phyloP scores from a whole-genome alignment of 1,140 invertebrate species.

The Heliconius melpomene region DNA sequence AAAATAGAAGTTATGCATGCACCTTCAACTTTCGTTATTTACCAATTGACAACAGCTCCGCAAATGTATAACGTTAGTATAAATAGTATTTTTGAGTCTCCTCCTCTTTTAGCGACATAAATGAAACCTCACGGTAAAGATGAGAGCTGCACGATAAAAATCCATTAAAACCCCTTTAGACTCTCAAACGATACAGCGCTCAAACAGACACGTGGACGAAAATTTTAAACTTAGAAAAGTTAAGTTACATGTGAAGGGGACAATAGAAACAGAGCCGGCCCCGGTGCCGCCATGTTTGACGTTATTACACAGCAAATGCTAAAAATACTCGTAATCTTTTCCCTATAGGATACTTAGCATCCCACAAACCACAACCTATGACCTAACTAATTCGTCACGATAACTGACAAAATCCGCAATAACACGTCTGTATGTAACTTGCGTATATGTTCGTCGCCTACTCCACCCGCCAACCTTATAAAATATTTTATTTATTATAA shows the following conservation, averaged over 20 bases:
- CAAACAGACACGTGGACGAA: not conserved
- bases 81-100: not conserved
- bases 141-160: not conserved
- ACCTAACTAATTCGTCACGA: slow-evolving; percentile 3
- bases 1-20: not conserved
- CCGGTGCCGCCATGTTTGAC: not conserved
- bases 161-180: slow-evolving; percentile 9
- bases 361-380: slow-evolving; percentile 3
- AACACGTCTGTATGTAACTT: not conserved
- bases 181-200: slow-evolving; percentile 1
- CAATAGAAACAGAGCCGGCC: slow-evolving; percentile 2
- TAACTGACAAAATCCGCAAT: slow-evolving; percentile 4
- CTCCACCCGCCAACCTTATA: too few relatives aligned
- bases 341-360: slow-evolving; percentile 1
- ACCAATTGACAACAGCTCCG: not conserved
- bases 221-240: not conserved
- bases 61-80: not conserved
- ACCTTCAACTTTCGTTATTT: not conserved
- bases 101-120: not conserved
- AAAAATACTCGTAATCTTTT: slow-evolving; percentile 6
- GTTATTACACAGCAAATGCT: not conserved
- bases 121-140: not conserved
- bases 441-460: not conserved
- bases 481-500: too few relatives aligned
- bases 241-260: not conserved